Percentiles rank a stretch among this genome's conserved stretches.
Conservation (phyloP, 2,888 invertebrate genomes). For the Heliconius erato region DNA sequence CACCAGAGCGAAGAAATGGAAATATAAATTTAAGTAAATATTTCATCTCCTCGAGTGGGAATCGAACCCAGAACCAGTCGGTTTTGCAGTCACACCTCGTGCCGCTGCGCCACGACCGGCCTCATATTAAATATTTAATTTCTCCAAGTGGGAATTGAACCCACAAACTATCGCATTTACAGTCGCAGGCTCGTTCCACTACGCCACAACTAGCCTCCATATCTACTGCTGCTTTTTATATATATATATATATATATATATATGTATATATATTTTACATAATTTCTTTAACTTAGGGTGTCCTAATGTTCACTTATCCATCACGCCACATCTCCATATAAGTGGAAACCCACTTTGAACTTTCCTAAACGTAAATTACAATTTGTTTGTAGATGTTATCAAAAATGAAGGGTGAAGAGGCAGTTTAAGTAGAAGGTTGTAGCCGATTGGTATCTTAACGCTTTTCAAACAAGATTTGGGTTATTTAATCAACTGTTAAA, state of each 20-base stretch:
- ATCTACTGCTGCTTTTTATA: background rate
- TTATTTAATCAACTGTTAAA: background rate
- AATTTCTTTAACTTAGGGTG: no score
- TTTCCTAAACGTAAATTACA: background rate
- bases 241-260: no score
- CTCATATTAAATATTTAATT: background rate
- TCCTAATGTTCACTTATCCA: no score
- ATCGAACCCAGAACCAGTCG: no score
- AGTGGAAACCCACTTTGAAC: background rate
- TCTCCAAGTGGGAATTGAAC: background rate
- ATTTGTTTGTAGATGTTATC: conserved; percentile 15
- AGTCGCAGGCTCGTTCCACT: background rate
- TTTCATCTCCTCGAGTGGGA: no score
- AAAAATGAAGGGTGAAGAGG: conserved; percentile 16
- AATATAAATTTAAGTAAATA: no score
- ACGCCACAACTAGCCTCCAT: background rate
- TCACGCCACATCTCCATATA: background rate
- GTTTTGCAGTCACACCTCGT: no score
- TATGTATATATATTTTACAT: background rate
- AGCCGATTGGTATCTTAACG: conserved; percentile 16
- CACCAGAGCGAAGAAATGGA: no score
- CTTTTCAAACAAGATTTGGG: background rate
- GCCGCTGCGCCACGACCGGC: no score
- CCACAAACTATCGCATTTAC: background rate
- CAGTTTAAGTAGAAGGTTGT: conserved; percentile 6